Conservation (phyloP, 2,888 invertebrate species). For the Lasioglossum lativentre region DNA sequence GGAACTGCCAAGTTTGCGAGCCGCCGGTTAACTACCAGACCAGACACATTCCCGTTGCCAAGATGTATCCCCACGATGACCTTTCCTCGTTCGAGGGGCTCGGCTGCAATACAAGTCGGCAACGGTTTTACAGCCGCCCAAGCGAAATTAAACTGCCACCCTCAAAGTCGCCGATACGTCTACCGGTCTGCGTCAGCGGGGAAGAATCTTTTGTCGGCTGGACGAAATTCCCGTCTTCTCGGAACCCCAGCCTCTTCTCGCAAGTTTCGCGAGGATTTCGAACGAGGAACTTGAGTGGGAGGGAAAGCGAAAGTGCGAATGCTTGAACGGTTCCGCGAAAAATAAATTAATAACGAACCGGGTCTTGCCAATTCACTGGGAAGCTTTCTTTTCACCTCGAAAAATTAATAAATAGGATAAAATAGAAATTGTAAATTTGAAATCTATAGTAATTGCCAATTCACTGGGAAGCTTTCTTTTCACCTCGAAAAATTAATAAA, state of each 20-base stretch:
- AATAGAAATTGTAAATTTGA: too few relatives aligned
- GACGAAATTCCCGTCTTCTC: constrained; percentile 25
- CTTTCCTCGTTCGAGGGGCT: constrained; percentile 40
- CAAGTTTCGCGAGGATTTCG: background rate
- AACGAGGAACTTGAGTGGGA: background rate
- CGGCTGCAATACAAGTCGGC: constrained; percentile 15
- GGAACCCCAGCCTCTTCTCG: background rate
- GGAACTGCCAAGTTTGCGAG: constrained; percentile 58
- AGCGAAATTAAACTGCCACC: constrained; percentile 73
- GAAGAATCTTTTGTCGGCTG: background rate
- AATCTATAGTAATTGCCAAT: too few relatives aligned
- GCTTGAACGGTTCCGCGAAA: background rate
- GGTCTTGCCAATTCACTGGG: too few relatives aligned
- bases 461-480: too few relatives aligned
- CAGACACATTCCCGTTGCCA: constrained; percentile 45
- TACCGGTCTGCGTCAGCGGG: constrained; percentile 14
- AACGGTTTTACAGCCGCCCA: constrained; percentile 60
- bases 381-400: too few relatives aligned
- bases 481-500: too few relatives aligned
- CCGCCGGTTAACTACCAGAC: background rate
- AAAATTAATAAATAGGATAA: too few relatives aligned
- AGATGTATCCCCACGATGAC: constrained; percentile 48
- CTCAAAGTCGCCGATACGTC: constrained; percentile 57
- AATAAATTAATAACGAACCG: too few relatives aligned
- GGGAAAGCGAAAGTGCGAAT: background rate